Conservation (phyloP, 2,888 invertebrate genomes). For the Xestia c-nigrum region DNA sequence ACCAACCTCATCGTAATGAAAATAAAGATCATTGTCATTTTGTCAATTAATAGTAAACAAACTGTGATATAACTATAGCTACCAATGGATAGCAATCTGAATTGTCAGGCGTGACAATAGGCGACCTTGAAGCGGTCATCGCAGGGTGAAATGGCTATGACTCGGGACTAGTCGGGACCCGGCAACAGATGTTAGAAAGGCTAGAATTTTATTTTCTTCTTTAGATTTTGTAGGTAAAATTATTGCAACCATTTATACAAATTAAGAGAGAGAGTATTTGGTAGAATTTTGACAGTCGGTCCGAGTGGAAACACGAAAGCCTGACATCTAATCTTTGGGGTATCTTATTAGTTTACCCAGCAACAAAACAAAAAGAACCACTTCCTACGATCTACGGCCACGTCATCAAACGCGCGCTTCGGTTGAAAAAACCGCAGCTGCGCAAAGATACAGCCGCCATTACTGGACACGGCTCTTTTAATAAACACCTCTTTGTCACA, state of each 20-base stretch:
- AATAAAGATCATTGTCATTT: background rate
- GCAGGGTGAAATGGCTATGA: constrained; percentile 14
- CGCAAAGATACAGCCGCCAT: no score
- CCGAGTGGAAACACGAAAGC: background rate
- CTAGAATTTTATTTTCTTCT: background rate
- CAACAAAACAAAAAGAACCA: no score
- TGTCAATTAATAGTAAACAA: background rate
- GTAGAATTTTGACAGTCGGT: background rate
- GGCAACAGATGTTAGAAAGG: background rate
- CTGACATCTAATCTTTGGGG: no score
- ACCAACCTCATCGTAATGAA: background rate
- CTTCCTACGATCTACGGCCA: no score
- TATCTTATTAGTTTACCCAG: no score
- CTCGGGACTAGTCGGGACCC: background rate
- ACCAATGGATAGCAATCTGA: constrained; percentile 16
- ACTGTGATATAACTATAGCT: background rate
- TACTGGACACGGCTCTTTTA: no score
- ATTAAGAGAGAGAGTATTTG: background rate
- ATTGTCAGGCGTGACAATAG: constrained; percentile 34
- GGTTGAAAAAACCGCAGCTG: no score
- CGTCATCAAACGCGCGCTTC: no score
- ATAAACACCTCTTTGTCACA: no score
- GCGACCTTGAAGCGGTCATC: constrained; percentile 48
- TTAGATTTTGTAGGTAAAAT: background rate
- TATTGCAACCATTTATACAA: no score